Percentiles rank a stretch among this genome's conserved stretches.
These are phyloP conservation scores for Danaus melanippus DNA, from an alignment of 1,140 invertebrate genomes.

Conservation along the genomic window DNA sequence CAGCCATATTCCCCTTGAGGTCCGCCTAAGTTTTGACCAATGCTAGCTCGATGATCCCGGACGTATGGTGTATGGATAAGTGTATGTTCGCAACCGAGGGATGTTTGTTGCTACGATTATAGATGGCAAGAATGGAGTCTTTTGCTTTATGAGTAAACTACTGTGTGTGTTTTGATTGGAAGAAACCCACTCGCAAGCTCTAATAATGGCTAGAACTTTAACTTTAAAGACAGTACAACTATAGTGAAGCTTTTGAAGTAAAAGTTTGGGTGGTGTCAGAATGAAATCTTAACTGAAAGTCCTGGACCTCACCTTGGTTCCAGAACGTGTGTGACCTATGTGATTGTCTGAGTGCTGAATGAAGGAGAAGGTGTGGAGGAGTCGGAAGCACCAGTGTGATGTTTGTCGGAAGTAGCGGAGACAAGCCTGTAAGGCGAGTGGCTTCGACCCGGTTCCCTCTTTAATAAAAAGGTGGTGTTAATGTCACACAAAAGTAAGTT, in stretches of 20 bases:
- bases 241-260: constrained; percentile 10
- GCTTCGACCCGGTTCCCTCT: no score
- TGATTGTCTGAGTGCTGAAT: constrained; percentile 2
- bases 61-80: background rate
- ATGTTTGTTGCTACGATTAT: constrained; percentile 7
- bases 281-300: background rate
- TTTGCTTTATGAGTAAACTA: constrained; percentile 2
- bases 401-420: background rate
- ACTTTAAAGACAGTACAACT: constrained; percentile 11
- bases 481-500: no score
- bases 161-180: background rate
- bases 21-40: constrained; percentile 12
- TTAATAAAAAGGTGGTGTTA: no score
- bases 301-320: background rate
- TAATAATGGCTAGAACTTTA: constrained; percentile 3
- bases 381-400: no score
- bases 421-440: no score
- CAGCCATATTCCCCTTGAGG: constrained; percentile 3
- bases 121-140: background rate
- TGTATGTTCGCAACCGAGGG: constrained; percentile 7
- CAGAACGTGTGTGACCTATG: no score
- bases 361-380: background rate
- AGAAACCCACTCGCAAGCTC: background rate
- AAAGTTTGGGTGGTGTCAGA: background rate
- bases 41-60: background rate